Evolutionary conservation across 2,888 invertebrate genomes (phyloP).

Genomic region (Orchesellides sinensis): DNA sequence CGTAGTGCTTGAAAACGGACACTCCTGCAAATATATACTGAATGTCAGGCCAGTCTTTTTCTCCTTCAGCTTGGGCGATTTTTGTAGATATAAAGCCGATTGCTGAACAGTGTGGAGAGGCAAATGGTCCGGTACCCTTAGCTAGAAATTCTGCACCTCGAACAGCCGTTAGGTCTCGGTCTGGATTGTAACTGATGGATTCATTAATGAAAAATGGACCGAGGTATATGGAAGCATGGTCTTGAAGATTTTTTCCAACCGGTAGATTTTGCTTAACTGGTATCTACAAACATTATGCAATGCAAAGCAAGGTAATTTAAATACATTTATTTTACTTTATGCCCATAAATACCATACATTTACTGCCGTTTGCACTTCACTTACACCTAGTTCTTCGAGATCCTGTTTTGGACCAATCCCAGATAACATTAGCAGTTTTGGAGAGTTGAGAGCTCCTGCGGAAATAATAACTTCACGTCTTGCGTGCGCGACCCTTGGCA

Average conservation of each 20-base stretch:
- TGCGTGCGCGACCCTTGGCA: slow-evolving; percentile 39
- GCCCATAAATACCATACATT: too few species aligned
- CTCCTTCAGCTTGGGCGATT: slow-evolving; percentile 62
- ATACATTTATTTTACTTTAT: slow-evolving; percentile 3
- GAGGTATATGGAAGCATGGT: slow-evolving; percentile 64
- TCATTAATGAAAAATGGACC: slow-evolving; percentile 70
- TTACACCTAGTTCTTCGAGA: slow-evolving; percentile 59
- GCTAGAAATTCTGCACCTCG: slow-evolving; percentile 50
- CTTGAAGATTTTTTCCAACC: slow-evolving; percentile 66
- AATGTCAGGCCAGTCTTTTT: slow-evolving; percentile 64
- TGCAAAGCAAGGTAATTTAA: too few species aligned
- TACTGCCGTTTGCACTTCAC: neutral
- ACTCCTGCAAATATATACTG: slow-evolving; percentile 56
- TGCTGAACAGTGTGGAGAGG: slow-evolving; percentile 51
- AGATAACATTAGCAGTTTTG: slow-evolving; percentile 66
- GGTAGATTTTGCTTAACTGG: slow-evolving; percentile 54
- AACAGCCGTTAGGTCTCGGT: slow-evolving; percentile 57
- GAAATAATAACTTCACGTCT: slow-evolving; percentile 68
- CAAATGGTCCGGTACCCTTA: slow-evolving; percentile 57
- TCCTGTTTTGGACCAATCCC: slow-evolving; percentile 69
- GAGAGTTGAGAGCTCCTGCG: slow-evolving; percentile 68
- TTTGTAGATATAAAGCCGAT: slow-evolving; percentile 63
- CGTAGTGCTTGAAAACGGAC: slow-evolving; percentile 56
- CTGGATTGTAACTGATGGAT: slow-evolving; percentile 27
- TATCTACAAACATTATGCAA: slow-evolving; percentile 52